Evolutionary conservation across 2,888 invertebrate species (phyloP).

Genomic region (Teleogryllus oceanicus): DNA sequence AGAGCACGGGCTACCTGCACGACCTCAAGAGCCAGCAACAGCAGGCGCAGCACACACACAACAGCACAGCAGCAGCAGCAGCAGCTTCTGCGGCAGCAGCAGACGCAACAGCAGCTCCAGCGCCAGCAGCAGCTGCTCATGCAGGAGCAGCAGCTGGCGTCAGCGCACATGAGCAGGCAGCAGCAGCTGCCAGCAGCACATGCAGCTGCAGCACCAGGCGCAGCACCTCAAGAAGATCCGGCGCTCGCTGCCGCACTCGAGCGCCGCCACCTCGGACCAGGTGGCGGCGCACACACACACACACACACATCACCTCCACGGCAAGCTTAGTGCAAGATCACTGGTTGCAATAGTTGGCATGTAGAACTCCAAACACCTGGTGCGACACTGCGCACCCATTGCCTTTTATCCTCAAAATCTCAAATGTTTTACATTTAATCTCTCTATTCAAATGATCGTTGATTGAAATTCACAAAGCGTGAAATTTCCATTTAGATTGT

Average conservation of each 20-base stretch:
- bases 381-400: no score
- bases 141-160: no score
- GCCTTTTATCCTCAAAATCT: no score
- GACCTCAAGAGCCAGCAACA: constrained; percentile 25
- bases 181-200: constrained; percentile 47
- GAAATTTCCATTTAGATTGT: no score
- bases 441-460: no score
- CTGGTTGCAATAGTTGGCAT: no score
- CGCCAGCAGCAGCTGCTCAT: constrained; percentile 34
- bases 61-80: constrained; percentile 24
- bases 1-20: constrained; percentile 41
- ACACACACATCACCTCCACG: no score
- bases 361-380: no score
- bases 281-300: constrained; percentile 31
- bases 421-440: no score
- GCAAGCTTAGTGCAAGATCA: no score
- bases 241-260: constrained; percentile 42
- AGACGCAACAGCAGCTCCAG: constrained; percentile 25
- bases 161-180: no score
- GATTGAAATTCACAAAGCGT: no score
- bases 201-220: constrained; percentile 48
- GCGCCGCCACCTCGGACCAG: constrained; percentile 35
- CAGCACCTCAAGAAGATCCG: constrained; percentile 48
- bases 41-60: constrained; percentile 27
- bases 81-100: neutral